Conservation (phyloP, 2,797 vertebrate species). For the Hydrolagus colliei region DNA sequence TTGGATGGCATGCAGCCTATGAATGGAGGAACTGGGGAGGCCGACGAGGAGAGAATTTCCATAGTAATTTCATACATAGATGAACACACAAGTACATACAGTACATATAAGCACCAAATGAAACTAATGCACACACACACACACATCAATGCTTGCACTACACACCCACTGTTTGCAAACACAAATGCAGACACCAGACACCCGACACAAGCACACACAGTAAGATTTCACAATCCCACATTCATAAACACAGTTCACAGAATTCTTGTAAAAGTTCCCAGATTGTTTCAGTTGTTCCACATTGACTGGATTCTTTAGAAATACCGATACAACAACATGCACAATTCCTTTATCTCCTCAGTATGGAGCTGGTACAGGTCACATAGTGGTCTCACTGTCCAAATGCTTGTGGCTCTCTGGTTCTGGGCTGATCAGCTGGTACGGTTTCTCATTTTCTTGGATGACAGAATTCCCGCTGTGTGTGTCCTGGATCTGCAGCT, state of each 20-base stretch:
- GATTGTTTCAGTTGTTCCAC: constrained; percentile 1
- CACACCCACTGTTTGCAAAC: too few species aligned
- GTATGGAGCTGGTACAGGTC: constrained; percentile 39
- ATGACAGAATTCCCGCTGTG: constrained; percentile 72
- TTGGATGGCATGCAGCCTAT: too few species aligned
- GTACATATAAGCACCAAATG: background rate
- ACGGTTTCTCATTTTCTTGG: constrained; percentile 73
- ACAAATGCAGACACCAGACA: background rate
- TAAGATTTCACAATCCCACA: background rate
- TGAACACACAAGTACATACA: background rate
- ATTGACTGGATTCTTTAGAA: constrained; percentile 22
- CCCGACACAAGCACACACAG: background rate
- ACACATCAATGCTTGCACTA: background rate
- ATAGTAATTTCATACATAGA: background rate
- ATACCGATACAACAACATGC: background rate
- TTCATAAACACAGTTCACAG: background rate
- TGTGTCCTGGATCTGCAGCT: constrained; percentile 70
- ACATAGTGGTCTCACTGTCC: constrained; percentile 75
- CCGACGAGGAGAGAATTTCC: too few species aligned
- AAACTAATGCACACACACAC: background rate
- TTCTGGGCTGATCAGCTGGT: constrained; percentile 73
- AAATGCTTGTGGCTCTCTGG: constrained; percentile 58
- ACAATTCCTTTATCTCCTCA: constrained; percentile 6
- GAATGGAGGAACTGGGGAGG: too few species aligned
- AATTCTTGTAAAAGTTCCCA: constrained; percentile 15